Evolutionary conservation across 2,797 vertebrate genomes (phyloP), one percentile per base, ranked within the genome.

Genomic region (Rhincodon typus): DNA sequence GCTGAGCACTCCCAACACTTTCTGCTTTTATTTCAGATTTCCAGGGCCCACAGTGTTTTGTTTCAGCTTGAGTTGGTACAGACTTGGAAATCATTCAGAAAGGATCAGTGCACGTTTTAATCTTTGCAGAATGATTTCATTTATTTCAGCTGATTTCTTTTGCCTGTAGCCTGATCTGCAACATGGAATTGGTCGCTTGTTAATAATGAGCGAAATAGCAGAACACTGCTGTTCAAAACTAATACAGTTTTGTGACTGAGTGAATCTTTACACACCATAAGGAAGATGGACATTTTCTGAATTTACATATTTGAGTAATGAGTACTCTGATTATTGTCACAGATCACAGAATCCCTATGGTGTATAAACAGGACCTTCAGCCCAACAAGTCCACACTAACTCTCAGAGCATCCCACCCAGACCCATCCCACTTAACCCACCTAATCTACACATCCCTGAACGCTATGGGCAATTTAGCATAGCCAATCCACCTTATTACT

Each of bases 201-300:
- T 94, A 94, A 74, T 74, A 94, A 94, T 94, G 94, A 94, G 42
- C 13, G 74, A 74, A 74, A 34, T 27, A 12, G 42, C 67, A 77
- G 66, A 74, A 3, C 42, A 30, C 94, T 74, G 94, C 67, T 70
- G 94, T 42, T 94, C 94, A 50, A 21, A 1, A 53, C 46, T 74
- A 74, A 7, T 74, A 94, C 70, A 46, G 72, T 53, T 62, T 74
- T 53, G 46, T 34, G 69, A 50, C 69, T 74, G 46, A 34, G 94
- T 34, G 69, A 74, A 94, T 94, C 4, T 53, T 74, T 74, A 25
- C 27, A 34, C 42, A 6, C 23, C 69, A 19, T 27, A 7, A 74
- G 27, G 50, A 19, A 17, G 94, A 21, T 50, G 69, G 94, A 74
- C 53, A 46, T 46, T 74, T 46, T 74, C 42, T 21, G 27, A 69